These are phyloP conservation scores for Acrobasis suavella DNA, from an alignment of 2,888 invertebrate species.

Conservation along the genomic window DNA sequence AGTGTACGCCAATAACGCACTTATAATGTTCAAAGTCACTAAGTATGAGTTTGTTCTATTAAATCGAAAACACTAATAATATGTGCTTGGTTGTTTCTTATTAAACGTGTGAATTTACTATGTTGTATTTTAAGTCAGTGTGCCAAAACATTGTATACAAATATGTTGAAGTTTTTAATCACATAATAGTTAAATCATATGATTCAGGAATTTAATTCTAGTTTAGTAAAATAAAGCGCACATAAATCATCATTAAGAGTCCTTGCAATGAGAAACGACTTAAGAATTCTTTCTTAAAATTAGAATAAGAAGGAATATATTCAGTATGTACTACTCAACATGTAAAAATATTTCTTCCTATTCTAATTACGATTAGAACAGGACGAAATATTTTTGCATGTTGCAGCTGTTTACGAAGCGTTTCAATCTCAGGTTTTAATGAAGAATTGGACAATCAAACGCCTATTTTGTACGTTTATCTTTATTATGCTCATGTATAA, in stretches of 20 bases:
- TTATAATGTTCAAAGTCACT: conserved; percentile 2
- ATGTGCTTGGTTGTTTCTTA: conserved; percentile 15
- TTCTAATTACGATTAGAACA: no score
- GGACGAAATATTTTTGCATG: no score
- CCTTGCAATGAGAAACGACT: conserved; percentile 5
- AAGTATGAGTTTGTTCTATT: not conserved
- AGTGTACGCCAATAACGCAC: not conserved
- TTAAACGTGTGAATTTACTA: conserved; percentile 11
- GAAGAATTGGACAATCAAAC: no score
- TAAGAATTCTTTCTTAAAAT: no score
- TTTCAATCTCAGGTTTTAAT: no score
- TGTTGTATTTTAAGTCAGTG: conserved; percentile 1
- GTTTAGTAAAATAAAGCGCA: conserved; percentile 2
- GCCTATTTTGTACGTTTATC: no score
- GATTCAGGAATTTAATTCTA: not conserved
- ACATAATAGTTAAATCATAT: not conserved
- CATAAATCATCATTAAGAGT: conserved; percentile 8
- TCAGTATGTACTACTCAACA: no score
- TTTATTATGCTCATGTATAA: no score
- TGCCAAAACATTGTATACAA: not conserved
- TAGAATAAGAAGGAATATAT: no score
- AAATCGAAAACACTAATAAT: conserved; percentile 12
- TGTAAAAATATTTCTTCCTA: no score
- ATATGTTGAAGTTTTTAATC: not conserved
- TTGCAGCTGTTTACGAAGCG: no score